These are phyloP conservation scores for Caerostris darwini DNA, from an alignment of 1,140 invertebrate genomes.

Conservation along the genomic window DNA sequence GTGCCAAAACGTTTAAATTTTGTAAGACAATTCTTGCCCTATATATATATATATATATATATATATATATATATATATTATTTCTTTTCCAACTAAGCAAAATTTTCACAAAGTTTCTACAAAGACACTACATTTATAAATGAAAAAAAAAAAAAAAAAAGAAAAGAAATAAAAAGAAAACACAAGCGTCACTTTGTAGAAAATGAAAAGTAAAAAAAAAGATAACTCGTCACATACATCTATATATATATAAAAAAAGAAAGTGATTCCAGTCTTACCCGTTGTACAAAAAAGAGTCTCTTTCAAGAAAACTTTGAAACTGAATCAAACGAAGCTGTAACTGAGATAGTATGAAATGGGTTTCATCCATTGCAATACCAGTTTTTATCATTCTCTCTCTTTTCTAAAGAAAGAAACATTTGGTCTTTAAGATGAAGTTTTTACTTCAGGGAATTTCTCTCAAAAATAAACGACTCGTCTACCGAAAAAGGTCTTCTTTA, in stretches of 20 bases:
- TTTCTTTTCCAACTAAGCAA: not conserved
- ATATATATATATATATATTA: too few relatives aligned
- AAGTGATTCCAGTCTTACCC: not conserved
- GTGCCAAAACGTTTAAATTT: too few relatives aligned
- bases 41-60: too few relatives aligned
- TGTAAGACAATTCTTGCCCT: too few relatives aligned
- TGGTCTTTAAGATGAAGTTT: not conserved
- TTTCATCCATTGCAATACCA: not conserved
- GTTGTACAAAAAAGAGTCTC: conserved; percentile 37
- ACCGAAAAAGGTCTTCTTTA: not conserved
- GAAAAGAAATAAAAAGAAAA: not conserved
- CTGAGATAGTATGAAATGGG: conserved; percentile 46
- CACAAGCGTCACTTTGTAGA: not conserved
- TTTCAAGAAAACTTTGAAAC: conserved; percentile 39
- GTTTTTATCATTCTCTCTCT: conserved; percentile 21
- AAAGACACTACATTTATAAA: not conserved
- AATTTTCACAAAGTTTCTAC: not conserved
- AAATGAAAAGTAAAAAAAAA: conserved; percentile 35
- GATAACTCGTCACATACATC: not conserved
- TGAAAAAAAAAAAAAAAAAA: not conserved
- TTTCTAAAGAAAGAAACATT: not conserved
- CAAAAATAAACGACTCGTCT: not conserved
- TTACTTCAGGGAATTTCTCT: not conserved
- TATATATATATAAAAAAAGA: not conserved
- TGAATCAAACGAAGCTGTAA: conserved; percentile 50